phyloP scores from a whole-genome alignment of 2,888 invertebrate genomes.

The Drosophila birchii region DNA sequence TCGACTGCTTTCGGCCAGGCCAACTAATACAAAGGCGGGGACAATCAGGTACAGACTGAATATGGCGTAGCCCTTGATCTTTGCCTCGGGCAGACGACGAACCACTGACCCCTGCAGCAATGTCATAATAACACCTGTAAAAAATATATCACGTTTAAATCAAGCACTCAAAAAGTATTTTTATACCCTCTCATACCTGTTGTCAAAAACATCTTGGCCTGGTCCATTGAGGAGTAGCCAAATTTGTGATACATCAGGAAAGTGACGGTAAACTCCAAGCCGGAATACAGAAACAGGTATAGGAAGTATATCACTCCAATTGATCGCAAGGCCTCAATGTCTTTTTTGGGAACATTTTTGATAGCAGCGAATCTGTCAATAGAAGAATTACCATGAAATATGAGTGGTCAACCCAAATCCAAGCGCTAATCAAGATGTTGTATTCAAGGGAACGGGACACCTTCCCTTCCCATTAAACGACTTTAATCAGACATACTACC shows the following conservation, averaged over 20 bases:
- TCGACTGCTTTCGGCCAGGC: slow-evolving; percentile 87
- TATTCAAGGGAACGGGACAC: slow-evolving; percentile 1
- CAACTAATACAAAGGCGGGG: slow-evolving; percentile 94
- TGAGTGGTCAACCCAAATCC: slow-evolving; percentile 8
- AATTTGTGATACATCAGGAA: slow-evolving; percentile 97
- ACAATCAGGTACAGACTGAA: slow-evolving; percentile 93
- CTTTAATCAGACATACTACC: slow-evolving; percentile 25
- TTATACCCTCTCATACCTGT: slow-evolving; percentile 87
- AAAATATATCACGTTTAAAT: not conserved
- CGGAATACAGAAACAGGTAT: slow-evolving; percentile 97
- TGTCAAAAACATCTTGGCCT: slow-evolving; percentile 98
- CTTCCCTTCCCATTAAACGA: slow-evolving; percentile 5
- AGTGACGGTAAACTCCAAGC: slow-evolving; percentile 98
- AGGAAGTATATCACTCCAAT: slow-evolving; percentile 93
- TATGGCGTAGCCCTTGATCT: slow-evolving; percentile 89
- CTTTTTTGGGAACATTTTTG: slow-evolving; percentile 87
- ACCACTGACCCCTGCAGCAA: slow-evolving; percentile 95
- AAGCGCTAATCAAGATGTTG: not conserved
- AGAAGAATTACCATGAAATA: slow-evolving; percentile 5
- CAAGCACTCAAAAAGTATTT: slow-evolving; percentile 50
- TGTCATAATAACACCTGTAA: slow-evolving; percentile 92
- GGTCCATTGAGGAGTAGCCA: slow-evolving; percentile 96
- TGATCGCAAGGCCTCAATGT: slow-evolving; percentile 88
- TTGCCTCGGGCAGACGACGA: slow-evolving; percentile 90
- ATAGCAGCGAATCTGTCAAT: slow-evolving; percentile 88